Evolutionary conservation across 2,797 vertebrate genomes (phyloP).

Genomic region (Vespertilio murinus): DNA sequence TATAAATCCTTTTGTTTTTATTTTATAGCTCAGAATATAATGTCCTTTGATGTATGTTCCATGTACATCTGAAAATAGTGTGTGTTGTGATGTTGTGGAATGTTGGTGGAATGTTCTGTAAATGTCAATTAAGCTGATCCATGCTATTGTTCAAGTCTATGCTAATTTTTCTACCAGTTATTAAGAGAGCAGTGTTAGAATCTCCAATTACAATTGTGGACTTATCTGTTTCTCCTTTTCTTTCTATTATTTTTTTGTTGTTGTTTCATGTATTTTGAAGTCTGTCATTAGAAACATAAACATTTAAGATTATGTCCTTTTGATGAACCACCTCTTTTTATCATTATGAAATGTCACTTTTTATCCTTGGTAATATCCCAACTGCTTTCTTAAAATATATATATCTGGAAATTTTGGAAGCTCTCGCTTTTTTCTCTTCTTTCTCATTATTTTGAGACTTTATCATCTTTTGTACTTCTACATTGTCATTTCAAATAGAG

Average conservation of each 20-base stretch:
- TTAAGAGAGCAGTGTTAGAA: background rate
- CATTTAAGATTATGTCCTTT: background rate
- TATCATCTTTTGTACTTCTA: background rate
- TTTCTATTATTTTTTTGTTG: background rate
- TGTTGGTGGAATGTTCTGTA: background rate
- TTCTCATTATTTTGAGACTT: background rate
- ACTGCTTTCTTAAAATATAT: background rate
- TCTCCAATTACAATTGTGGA: background rate
- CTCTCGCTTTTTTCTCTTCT: background rate
- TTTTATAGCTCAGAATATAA: slow-evolving; percentile 28
- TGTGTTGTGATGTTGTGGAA: background rate
- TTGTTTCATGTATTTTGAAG: background rate
- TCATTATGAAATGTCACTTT: background rate
- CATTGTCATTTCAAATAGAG: background rate
- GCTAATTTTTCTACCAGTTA: background rate
- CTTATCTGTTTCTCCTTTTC: background rate
- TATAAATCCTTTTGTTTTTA: background rate
- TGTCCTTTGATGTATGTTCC: background rate
- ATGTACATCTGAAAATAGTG: background rate
- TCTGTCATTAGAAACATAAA: slow-evolving; percentile 5
- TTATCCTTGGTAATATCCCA: background rate
- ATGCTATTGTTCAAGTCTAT: background rate
- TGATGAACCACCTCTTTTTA: background rate
- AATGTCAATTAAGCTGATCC: background rate
- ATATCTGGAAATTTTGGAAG: background rate